A percentile compares a stretch with the other conserved stretches of the same genome.
Conservation (phyloP, 2,797 vertebrate genomes). For the Pseudochirops corinnae region DNA sequence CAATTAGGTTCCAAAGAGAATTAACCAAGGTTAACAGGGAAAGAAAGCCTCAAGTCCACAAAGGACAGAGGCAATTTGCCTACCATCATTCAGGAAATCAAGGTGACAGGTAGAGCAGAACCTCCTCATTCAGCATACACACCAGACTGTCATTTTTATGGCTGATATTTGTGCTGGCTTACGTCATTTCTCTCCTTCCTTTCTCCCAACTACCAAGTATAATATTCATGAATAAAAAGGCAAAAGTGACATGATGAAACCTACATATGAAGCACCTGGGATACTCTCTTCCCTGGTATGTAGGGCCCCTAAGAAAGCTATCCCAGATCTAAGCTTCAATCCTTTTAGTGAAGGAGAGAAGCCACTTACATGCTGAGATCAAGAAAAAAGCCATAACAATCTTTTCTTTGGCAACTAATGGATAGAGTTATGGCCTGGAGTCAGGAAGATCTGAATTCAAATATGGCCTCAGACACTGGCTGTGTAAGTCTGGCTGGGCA, state of each 20-base stretch:
- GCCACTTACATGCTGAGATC: not conserved
- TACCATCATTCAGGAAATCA: not conserved
- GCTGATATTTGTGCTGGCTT: not conserved
- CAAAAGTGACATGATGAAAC: not conserved
- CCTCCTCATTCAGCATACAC: not conserved
- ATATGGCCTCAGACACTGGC: not conserved
- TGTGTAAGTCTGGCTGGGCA: not conserved
- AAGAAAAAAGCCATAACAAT: not conserved
- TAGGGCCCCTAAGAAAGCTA: not conserved
- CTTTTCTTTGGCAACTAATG: not conserved
- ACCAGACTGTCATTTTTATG: not conserved
- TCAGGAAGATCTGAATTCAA: not conserved
- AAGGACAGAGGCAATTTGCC: not conserved
- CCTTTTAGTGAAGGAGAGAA: not conserved
- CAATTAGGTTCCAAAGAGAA: slow-evolving; percentile 32
- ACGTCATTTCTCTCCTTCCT: not conserved
- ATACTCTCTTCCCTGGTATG: not conserved
- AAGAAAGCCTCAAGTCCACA: not conserved
- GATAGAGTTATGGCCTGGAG: not conserved
- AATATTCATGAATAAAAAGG: slow-evolving; percentile 10
- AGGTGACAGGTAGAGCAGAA: not conserved
- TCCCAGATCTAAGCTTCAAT: not conserved
- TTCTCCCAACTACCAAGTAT: too few species aligned
- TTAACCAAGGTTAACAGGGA: not conserved
- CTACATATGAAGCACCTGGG: not conserved